Conservation (phyloP, 2,797 vertebrate genomes). For the Pantherophis alleghaniensis region DNA sequence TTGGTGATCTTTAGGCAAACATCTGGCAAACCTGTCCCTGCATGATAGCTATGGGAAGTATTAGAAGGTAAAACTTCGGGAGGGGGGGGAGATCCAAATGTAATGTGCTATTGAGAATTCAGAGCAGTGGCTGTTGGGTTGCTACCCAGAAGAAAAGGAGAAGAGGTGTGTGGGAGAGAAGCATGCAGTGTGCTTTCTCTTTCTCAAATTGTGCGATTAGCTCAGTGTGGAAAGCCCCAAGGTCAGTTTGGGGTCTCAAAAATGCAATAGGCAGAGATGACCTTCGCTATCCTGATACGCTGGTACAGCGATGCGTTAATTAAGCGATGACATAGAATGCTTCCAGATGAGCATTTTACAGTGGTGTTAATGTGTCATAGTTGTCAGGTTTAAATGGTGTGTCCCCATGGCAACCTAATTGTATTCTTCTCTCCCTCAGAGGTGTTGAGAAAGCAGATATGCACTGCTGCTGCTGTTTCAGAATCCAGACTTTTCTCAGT, state of each 20-base stretch:
- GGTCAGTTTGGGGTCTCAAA: neutral
- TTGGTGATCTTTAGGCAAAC: neutral
- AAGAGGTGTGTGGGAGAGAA: neutral
- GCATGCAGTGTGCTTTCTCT: neutral
- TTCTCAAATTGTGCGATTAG: neutral
- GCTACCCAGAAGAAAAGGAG: neutral
- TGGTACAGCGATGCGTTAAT: too few species aligned
- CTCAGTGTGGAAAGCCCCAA: neutral
- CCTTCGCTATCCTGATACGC: neutral
- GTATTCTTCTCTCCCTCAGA: neutral
- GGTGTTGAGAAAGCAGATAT: neutral
- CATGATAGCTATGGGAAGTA: neutral
- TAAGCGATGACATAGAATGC: neutral
- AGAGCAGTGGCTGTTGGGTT: neutral
- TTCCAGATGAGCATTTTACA: neutral
- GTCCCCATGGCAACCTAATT: neutral
- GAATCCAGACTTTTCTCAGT: neutral
- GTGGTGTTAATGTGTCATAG: neutral
- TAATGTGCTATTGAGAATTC: neutral
- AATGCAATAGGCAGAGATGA: neutral
- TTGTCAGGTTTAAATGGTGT: neutral
- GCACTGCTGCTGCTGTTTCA: neutral
- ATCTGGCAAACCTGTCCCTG: neutral
- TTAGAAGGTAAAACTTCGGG: neutral
- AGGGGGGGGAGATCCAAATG: neutral